A percentile compares a stretch with the other conserved stretches of the same genome.
Conservation (phyloP, 2,888 invertebrate genomes). For the Loripinus fragilis region DNA sequence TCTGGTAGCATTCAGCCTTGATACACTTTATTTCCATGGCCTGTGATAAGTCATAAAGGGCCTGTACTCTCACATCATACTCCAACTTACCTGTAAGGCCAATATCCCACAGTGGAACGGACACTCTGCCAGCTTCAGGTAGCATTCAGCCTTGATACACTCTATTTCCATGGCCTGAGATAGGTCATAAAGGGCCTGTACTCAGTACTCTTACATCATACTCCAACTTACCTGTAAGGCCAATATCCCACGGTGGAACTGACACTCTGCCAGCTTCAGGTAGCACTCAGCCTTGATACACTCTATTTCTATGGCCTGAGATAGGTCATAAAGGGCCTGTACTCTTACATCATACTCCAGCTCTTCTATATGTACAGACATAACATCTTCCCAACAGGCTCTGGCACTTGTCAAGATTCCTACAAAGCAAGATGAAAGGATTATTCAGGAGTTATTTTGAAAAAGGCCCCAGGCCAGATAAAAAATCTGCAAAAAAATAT, state of each 20-base stretch:
- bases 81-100: slow-evolving; percentile 44
- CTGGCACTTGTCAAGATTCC: slow-evolving; percentile 36
- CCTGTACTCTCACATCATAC: slow-evolving; percentile 32
- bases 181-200: slow-evolving; percentile 42
- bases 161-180: slow-evolving; percentile 41
- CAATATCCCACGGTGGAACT: slow-evolving; percentile 53
- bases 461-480: too few species aligned
- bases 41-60: slow-evolving; percentile 40
- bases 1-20: slow-evolving; percentile 41
- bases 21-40: slow-evolving; percentile 39
- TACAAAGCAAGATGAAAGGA: neutral
- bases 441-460: too few species aligned
- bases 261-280: slow-evolving; percentile 45
- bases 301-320: slow-evolving; percentile 42
- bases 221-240: slow-evolving; percentile 43
- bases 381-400: slow-evolving; percentile 52
- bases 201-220: slow-evolving; percentile 35
- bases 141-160: slow-evolving; percentile 37
- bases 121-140: slow-evolving; percentile 49
- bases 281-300: slow-evolving; percentile 40
- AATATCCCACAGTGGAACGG: slow-evolving; percentile 54
- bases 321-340: slow-evolving; percentile 40
- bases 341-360: slow-evolving; percentile 37
- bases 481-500: too few species aligned
- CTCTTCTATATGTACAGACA: slow-evolving; percentile 34